These are phyloP conservation scores for Melikaiella ostensackeni DNA, from an alignment of 2,888 invertebrate genomes.

Conservation along the genomic window DNA sequence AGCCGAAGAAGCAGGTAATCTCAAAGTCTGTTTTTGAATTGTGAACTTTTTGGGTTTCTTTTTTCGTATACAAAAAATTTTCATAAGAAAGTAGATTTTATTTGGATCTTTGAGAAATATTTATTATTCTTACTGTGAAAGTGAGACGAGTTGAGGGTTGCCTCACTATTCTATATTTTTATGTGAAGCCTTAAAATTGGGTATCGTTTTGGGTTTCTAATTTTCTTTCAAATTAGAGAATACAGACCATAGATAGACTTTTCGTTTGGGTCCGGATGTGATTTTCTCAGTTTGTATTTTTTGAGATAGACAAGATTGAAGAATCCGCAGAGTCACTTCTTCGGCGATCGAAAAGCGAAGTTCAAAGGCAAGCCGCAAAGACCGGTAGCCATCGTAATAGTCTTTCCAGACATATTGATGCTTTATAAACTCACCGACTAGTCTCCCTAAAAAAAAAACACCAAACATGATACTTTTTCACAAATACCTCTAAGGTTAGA, in stretches of 20 bases:
- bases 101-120: too few relatives aligned
- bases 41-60: too few relatives aligned
- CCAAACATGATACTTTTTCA: constrained; percentile 14
- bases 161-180: too few relatives aligned
- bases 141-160: too few relatives aligned
- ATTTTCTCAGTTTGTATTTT: constrained; percentile 42
- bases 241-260: neutral
- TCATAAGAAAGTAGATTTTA: too few relatives aligned
- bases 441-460: neutral
- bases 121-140: too few relatives aligned
- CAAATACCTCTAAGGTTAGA: neutral
- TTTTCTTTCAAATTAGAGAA: too few relatives aligned
- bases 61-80: too few relatives aligned
- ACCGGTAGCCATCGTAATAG: constrained; percentile 63
- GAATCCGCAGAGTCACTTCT: constrained; percentile 53
- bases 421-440: constrained; percentile 29
- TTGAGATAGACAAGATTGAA: constrained; percentile 46
- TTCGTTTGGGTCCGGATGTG: constrained; percentile 21
- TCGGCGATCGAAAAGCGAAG: constrained; percentile 54
- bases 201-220: too few relatives aligned
- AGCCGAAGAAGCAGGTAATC: too few relatives aligned
- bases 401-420: constrained; percentile 48
- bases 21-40: too few relatives aligned
- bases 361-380: constrained; percentile 64
- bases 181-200: too few relatives aligned